Base-by-base conservation (phyloP, 2,888 invertebrate genomes). In the Mimas tiliae region DNA sequence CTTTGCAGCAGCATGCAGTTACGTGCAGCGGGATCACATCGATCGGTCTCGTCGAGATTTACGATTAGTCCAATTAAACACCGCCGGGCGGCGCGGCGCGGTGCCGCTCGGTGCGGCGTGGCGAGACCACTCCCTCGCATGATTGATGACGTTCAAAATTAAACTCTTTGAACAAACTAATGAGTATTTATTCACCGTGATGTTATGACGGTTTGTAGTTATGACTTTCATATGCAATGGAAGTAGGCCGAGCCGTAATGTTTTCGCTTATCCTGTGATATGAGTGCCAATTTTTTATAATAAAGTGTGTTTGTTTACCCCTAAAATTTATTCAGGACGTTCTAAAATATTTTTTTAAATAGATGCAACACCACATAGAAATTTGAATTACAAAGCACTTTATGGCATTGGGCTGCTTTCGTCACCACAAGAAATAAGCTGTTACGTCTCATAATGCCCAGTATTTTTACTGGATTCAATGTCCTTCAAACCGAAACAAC, bases 21-120 rank as follows among this genome's bases (percentile, higher is more conserved):
- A 16, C 33, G 7, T 34, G 16, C 34, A 55, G 38, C 2, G 34
- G 55, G 9, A n/a, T 19, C 55, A 50, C 19, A 19, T 9, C 50
- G 50, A 19, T 19, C 6, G 34, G 19, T 19, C 38, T 38, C 38
- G 42, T 72, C 72, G 77, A 82, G 78, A 85, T 82, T 83, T 83
- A 83, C 81, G 77, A 77, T 71, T 72, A 66, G 67, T 74, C 82
- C 79, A 84, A 85, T 86, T 84, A 85, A 82, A 80, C 74, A 71
- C 69, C 73, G 73, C 38, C 4, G 27, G 27, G 27, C 27, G 27
- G 42, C 42, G n/a, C n/a, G n/a, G n/a, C 42, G 8, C 42, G 8
- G n/a, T n/a, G n/a, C n/a, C n/a, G n/a, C n/a, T n/a, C n/a, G n/a
- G n/a, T n/a, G n/a, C n/a, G n/a, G n/a, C n/a, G n/a, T n/a, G n/a